A percentile compares a stretch with the other conserved stretches of the same genome.
phyloP scores from a whole-genome alignment of 2,797 vertebrate genomes.

The Rhabdomys pumilio region DNA sequence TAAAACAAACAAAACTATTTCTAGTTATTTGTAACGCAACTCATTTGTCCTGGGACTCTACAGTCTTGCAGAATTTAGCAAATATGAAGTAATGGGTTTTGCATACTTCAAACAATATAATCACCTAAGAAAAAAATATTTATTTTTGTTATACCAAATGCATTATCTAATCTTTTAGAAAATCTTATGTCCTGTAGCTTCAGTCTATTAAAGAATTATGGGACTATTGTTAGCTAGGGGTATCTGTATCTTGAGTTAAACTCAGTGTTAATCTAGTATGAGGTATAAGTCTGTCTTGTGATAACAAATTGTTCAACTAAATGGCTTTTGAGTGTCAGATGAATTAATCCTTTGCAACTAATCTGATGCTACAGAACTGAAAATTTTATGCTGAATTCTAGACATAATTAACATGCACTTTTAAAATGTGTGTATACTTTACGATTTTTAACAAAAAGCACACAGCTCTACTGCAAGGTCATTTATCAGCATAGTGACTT shows the following conservation, averaged over 20 bases:
- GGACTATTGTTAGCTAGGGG: not conserved
- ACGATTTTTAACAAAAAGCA: constrained; percentile 45
- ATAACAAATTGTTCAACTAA: constrained; percentile 30
- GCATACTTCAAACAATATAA: not conserved
- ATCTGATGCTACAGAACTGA: constrained; percentile 36
- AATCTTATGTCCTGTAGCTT: not conserved
- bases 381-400: constrained; percentile 49
- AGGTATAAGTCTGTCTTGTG: constrained; percentile 29
- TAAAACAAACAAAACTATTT: constrained; percentile 18
- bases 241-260: constrained; percentile 28
- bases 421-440: constrained; percentile 46
- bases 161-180: constrained; percentile 2
- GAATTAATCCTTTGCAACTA: constrained; percentile 15
- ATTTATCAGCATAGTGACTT: not conserved
- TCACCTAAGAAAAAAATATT: not conserved
- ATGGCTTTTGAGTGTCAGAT: not conserved
- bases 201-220: not conserved
- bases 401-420: constrained; percentile 16
- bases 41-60: not conserved
- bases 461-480: not conserved
- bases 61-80: not conserved
- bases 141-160: constrained; percentile 24
- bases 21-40: not conserved
- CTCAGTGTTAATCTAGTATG: not conserved
- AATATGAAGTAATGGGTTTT: not conserved